Evolutionary conservation across 2,888 invertebrate genomes (phyloP), one percentile per base, ranked within the genome.

Genomic region (Branchellion lobata): DNA sequence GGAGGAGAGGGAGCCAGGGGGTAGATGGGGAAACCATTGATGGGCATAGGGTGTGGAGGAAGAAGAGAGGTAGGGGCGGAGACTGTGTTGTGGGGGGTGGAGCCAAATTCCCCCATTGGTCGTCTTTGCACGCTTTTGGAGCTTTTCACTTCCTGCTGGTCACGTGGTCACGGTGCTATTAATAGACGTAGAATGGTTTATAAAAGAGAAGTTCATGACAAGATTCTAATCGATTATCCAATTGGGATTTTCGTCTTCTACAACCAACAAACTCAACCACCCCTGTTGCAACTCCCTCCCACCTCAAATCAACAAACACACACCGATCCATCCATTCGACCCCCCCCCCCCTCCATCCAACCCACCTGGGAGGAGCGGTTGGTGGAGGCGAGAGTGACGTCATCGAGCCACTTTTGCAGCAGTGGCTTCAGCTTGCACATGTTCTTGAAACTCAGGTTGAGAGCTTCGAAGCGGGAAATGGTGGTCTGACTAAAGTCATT

Each of bases 401-500:
- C 96, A 88, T 95, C 94, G 76, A 97, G 89, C 97, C 97, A 97
- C 89, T 96, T 96, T 88, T 96, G 96, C 78, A 98, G 91, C 82
- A 99, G 90, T 27, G 98, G 98, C 89, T 98, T 97, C 86, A 99
- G 90, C 88, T 99, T 99, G 91, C 98, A 98, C 98, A 99, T 99
- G 89, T 99, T 99, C 89, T 99, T 99, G 90, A 98, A 98, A 87
- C 96, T 96, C 81, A 99, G 91, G 89, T 99, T 98, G 82, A 98
- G 90, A 33, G 98, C 98, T 88, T 99, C 98, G 88, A 99, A 99
- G 88, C 97, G 92, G 0, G 88, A 87, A 86, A 98, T 98, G 82
- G 98, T 99, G 81, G 98, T 99, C 89, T 99, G 98, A 79, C 96
- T 97, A 89, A 99, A 99, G 88, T 98, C 98, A 89, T 96, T 96